A percentile compares a stretch with the other conserved stretches of the same genome.
phyloP scores from a whole-genome alignment of 2,113 vertebrate species.

The Ranitomeya imitator region DNA sequence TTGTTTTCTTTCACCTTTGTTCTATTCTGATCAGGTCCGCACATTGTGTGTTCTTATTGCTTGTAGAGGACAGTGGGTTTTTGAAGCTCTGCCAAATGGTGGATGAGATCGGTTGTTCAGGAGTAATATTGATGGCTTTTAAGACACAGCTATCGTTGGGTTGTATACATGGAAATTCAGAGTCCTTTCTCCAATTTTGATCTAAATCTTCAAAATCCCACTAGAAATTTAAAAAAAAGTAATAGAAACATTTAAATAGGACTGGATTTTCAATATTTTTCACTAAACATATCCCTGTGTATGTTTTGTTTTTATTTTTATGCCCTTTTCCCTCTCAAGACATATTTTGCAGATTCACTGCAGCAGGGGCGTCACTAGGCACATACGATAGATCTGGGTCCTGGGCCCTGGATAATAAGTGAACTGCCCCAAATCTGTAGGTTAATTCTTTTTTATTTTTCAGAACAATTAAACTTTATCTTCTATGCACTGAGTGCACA shows the following conservation, averaged over 20 bases:
- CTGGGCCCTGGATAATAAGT: too few relatives aligned
- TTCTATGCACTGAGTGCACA: too few relatives aligned
- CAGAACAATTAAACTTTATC: too few relatives aligned
- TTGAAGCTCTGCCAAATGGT: neutral
- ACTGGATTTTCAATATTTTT: too few relatives aligned
- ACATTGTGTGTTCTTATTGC: neutral
- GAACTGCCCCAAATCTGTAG: too few relatives aligned
- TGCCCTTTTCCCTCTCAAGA: too few relatives aligned
- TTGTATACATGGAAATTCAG: slow-evolving; percentile 39
- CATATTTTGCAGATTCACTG: too few relatives aligned
- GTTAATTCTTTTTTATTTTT: too few relatives aligned
- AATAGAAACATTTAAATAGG: neutral
- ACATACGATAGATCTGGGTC: too few relatives aligned
- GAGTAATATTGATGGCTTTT: neutral
- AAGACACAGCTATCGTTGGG: slow-evolving; percentile 18
- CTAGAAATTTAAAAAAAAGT: slow-evolving; percentile 61
- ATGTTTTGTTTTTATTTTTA: too few relatives aligned
- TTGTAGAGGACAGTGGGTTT: neutral
- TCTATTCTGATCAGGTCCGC: neutral
- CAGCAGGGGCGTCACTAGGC: too few relatives aligned
- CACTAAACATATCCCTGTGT: too few relatives aligned
- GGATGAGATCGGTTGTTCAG: neutral
- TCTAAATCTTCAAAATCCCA: slow-evolving; percentile 75
- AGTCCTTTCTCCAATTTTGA: slow-evolving; percentile 62
- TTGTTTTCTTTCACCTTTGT: neutral